Evolutionary conservation across 2,888 invertebrate genomes (phyloP).

Genomic region (Operophtera brumata): DNA sequence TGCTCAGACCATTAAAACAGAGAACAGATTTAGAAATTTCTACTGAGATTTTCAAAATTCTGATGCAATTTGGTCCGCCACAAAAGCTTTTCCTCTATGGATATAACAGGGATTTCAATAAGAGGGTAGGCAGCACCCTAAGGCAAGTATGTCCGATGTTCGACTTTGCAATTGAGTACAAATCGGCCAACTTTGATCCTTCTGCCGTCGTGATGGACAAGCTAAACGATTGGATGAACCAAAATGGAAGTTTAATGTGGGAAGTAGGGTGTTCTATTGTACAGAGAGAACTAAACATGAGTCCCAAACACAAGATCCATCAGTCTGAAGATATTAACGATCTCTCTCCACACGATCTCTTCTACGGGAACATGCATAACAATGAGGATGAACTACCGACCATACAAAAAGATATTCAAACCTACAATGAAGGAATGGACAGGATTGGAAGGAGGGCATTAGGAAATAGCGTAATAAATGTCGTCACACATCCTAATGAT

Average conservation of each 20-base stretch:
- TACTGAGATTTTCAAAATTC: slow-evolving; percentile 22
- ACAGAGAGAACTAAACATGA: slow-evolving; percentile 19
- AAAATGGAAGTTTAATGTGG: slow-evolving; percentile 7
- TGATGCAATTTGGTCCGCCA: slow-evolving; percentile 22
- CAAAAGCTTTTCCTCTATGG: slow-evolving; percentile 14
- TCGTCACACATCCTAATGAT: neutral
- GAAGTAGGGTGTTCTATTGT: slow-evolving; percentile 22
- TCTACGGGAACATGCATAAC: neutral
- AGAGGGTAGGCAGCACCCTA: slow-evolving; percentile 2
- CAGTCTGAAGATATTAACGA: neutral
- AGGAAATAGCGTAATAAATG: neutral
- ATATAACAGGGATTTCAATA: slow-evolving; percentile 6
- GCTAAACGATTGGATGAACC: slow-evolving; percentile 11
- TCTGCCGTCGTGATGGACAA: slow-evolving; percentile 13
- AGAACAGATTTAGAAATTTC: slow-evolving; percentile 18
- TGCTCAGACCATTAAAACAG: slow-evolving; percentile 20
- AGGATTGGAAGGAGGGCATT: no score
- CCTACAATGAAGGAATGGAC: neutral
- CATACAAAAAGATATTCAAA: neutral
- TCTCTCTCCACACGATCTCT: slow-evolving; percentile 7
- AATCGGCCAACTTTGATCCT: slow-evolving; percentile 6
- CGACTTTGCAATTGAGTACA: slow-evolving; percentile 6
- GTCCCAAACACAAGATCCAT: neutral
- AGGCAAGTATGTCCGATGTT: slow-evolving; percentile 16
- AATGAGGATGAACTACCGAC: neutral